Evolutionary conservation across 2,888 invertebrate genomes (phyloP).

Genomic region (Deilephila elpenor): DNA sequence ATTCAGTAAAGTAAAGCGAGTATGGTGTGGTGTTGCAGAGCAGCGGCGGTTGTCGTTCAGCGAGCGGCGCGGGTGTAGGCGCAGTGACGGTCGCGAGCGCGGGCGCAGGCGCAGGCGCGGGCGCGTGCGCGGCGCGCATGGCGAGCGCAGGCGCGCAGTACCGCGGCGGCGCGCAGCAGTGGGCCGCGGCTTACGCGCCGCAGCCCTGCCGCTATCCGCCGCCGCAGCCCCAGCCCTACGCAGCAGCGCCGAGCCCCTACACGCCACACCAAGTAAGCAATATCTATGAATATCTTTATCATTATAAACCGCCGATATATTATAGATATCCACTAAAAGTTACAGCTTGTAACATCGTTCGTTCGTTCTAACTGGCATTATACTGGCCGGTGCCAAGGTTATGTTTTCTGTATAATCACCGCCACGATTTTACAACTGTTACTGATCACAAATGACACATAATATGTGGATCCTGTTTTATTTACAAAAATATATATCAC

Average conservation of each 20-base stretch:
- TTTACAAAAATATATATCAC: too few relatives aligned
- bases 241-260: conserved; percentile 75
- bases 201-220: conserved; percentile 83
- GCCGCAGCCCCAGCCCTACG: conserved; percentile 78
- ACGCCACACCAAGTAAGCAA: conserved; percentile 74
- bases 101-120: conserved; percentile 78
- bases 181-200: conserved; percentile 80
- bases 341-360: too few relatives aligned
- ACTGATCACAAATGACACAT: too few relatives aligned
- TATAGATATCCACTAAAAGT: too few relatives aligned
- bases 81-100: conserved; percentile 82
- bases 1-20: not conserved
- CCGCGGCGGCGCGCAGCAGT: conserved; percentile 82
- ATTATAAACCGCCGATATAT: not conserved
- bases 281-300: conserved; percentile 25
- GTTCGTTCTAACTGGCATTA: too few relatives aligned
- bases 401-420: too few relatives aligned
- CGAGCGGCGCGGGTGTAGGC: conserved; percentile 74
- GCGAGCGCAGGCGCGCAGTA: conserved; percentile 82
- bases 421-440: too few relatives aligned
- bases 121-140: conserved; percentile 84
- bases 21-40: conserved; percentile 55
- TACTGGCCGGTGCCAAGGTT: too few relatives aligned
- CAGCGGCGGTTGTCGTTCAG: conserved; percentile 78
- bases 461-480: too few relatives aligned